Evolutionary conservation across 2,888 invertebrate species (phyloP).

Genomic region (Rhogogaster chlorosoma): DNA sequence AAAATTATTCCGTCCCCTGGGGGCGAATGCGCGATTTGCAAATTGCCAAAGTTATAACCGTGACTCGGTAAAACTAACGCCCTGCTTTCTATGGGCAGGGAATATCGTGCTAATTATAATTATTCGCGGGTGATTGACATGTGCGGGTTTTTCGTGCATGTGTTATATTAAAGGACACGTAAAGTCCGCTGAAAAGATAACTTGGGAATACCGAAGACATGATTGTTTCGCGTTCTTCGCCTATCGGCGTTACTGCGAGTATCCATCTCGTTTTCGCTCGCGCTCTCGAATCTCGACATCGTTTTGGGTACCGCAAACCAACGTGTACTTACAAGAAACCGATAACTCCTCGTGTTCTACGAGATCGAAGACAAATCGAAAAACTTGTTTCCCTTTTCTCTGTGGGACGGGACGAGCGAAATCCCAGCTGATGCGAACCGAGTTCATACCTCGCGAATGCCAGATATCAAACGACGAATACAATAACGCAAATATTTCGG

Average conservation of each 20-base stretch:
- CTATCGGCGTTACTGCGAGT: neutral
- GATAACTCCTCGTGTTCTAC: constrained; percentile 21
- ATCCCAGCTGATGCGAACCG: neutral
- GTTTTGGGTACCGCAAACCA: neutral
- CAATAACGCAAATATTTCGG: neutral
- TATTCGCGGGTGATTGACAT: neutral
- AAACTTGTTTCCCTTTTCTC: neutral
- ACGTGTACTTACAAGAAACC: constrained; percentile 1
- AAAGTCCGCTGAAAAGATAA: neutral
- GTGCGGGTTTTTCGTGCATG: neutral
- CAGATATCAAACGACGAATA: neutral
- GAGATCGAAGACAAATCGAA: constrained; percentile 30
- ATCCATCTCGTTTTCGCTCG: constrained; percentile 3
- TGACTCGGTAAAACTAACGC: neutral
- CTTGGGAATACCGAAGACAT: neutral
- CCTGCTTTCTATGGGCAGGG: neutral
- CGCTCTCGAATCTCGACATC: neutral
- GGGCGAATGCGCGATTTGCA: neutral
- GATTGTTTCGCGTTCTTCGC: neutral
- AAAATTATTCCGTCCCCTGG: neutral
- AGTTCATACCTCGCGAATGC: neutral
- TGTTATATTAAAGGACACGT: neutral
- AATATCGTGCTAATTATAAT: neutral
- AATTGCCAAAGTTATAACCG: neutral
- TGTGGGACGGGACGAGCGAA: neutral